A percentile compares a stretch with the other conserved stretches of the same genome.
These are phyloP conservation scores for Epicauta chinensis DNA, from an alignment of 1,140 invertebrate species.

Conservation along the genomic window DNA sequence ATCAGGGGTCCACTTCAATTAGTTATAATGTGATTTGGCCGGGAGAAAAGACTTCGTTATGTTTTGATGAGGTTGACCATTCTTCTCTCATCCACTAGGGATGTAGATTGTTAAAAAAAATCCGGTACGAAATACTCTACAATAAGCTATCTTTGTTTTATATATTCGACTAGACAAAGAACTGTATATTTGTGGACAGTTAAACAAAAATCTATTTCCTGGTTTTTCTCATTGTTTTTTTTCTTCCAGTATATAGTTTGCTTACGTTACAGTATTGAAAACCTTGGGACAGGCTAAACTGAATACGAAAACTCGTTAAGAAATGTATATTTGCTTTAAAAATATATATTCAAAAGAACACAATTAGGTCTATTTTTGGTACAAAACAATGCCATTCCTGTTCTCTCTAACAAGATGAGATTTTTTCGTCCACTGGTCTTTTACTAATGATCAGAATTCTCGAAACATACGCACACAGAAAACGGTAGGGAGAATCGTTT, in stretches of 20 bases:
- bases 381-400: not conserved
- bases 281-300: constrained; percentile 13
- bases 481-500: not conserved
- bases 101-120: not conserved
- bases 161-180: not conserved
- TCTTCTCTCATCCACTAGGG: constrained; percentile 23
- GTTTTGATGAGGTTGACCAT: constrained; percentile 39
- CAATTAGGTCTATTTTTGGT: constrained; percentile 7
- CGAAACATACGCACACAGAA: no score
- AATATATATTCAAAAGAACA: constrained; percentile 16
- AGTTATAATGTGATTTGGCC: constrained; percentile 40
- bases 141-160: not conserved
- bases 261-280: constrained; percentile 10
- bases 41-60: constrained; percentile 39
- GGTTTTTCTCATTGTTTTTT: no score
- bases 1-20: constrained; percentile 37
- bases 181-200: no score
- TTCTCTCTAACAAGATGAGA: not conserved
- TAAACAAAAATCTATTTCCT: not conserved
- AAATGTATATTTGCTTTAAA: constrained; percentile 13
- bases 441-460: no score
- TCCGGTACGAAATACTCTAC: not conserved
- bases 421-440: constrained; percentile 1
- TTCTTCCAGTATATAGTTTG: constrained; percentile 6
- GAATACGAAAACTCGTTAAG: constrained; percentile 17